Percentiles rank a stretch among this genome's conserved stretches.
phyloP scores from a whole-genome alignment of 2,797 vertebrate genomes.

The Martes flavigula region DNA sequence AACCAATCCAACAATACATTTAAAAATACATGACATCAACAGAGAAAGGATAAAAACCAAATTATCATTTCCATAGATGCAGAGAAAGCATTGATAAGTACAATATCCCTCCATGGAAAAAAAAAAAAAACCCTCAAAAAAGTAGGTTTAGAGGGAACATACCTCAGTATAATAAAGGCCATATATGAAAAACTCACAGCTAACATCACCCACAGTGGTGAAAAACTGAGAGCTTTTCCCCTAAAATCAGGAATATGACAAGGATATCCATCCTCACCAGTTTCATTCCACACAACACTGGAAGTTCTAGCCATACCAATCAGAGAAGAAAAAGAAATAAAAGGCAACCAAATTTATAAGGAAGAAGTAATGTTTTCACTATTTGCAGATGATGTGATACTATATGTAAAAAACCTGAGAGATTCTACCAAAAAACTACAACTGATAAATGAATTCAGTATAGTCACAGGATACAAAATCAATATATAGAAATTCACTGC shows the following conservation, averaged over 20 bases:
- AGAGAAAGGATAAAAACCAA: neutral
- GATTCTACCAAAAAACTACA: neutral
- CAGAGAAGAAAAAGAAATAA: neutral
- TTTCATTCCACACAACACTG: neutral
- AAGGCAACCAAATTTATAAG: neutral
- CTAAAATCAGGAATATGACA: neutral
- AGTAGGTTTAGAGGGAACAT: neutral
- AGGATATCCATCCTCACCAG: neutral
- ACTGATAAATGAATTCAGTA: neutral
- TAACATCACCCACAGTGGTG: neutral
- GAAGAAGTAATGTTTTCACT: neutral
- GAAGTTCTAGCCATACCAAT: neutral
- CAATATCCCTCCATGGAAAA: neutral
- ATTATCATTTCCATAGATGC: neutral
- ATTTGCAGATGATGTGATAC: neutral
- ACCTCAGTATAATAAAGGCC: neutral
- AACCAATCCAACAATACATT: neutral
- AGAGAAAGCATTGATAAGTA: neutral
- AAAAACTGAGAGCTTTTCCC: neutral
- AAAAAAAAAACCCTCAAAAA: neutral
- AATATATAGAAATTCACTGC: neutral
- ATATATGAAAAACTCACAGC: neutral
- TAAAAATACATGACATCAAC: neutral
- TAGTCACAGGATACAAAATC: neutral
- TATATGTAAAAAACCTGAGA: neutral